Conservation (phyloP, 2,113 vertebrate species). For the Ascaphus truei region DNA sequence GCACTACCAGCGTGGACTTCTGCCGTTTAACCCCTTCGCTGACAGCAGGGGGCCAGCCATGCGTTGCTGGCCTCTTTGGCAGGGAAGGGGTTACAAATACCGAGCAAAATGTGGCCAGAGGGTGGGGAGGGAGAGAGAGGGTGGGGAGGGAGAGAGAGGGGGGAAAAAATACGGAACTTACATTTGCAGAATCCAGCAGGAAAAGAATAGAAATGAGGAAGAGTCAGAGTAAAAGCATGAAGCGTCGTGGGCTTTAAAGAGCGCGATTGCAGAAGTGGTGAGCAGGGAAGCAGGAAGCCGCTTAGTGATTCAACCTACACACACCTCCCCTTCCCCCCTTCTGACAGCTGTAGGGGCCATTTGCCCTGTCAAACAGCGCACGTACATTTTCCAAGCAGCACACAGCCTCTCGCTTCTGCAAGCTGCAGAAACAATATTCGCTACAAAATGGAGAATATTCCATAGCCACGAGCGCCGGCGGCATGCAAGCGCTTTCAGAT, state of each 20-base stretch:
- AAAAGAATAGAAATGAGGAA: conserved; percentile 24
- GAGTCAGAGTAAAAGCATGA: conserved; percentile 26
- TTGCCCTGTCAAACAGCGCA: conserved; percentile 48
- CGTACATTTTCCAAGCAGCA: conserved; percentile 49
- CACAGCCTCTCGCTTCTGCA: conserved; percentile 25
- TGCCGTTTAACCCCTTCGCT: no score
- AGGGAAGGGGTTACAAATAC: no score
- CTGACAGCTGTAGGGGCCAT: conserved; percentile 58
- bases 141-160: no score
- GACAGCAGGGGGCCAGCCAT: no score
- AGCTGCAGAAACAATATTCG: conserved; percentile 1
- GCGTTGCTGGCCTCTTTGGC: no score
- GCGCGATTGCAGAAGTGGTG: conserved; percentile 32
- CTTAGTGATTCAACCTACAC: conserved; percentile 38
- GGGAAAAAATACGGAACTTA: conserved; percentile 37
- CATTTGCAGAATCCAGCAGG: conserved; percentile 31
- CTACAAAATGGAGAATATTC: conserved; percentile 1
- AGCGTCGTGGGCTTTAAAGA: conserved; percentile 24
- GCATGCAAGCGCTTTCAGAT: not conserved
- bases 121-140: not conserved
- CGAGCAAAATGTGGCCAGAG: no score
- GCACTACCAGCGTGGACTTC: no score
- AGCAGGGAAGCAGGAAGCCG: conserved; percentile 37
- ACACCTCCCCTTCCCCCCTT: conserved; percentile 56
- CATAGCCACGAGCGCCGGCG: not conserved